Conservation (phyloP, 2,797 vertebrate genomes). For the Muscicapa striata region DNA sequence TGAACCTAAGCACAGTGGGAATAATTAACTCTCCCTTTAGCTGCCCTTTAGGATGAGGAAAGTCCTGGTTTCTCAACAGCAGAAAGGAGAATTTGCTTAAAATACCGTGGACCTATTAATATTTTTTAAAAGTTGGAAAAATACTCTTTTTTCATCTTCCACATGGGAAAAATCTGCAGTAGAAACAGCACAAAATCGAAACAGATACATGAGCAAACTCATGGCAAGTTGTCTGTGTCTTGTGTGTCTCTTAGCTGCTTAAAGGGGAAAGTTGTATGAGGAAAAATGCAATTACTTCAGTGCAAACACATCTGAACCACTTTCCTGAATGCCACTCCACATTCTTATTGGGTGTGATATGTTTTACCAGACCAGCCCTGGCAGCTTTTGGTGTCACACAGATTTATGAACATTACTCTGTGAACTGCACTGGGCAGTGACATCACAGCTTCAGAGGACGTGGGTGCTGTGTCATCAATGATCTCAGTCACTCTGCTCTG, state of each 20-base stretch:
- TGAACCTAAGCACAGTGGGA: neutral
- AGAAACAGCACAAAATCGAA: neutral
- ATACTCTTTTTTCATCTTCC: neutral
- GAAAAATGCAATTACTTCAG: neutral
- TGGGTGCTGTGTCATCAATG: neutral
- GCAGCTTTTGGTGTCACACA: neutral
- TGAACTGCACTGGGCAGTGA: neutral
- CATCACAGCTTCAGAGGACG: neutral
- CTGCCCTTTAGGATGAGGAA: neutral
- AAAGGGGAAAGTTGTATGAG: neutral
- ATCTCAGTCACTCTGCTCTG: neutral
- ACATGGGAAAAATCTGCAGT: neutral
- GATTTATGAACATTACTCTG: neutral
- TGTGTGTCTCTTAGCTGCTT: neutral
- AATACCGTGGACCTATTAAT: neutral
- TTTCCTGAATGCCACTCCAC: accelerated
- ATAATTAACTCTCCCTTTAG: neutral
- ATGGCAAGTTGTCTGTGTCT: neutral
- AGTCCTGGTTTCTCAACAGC: neutral
- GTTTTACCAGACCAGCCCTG: neutral
- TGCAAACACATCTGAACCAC: neutral
- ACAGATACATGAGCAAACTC: neutral
- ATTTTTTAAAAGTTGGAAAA: neutral
- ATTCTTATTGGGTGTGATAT: neutral
- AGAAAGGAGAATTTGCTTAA: neutral